Evolutionary conservation across 1,140 invertebrate species (phyloP).

Genomic region (Drosophila subobscura): DNA sequence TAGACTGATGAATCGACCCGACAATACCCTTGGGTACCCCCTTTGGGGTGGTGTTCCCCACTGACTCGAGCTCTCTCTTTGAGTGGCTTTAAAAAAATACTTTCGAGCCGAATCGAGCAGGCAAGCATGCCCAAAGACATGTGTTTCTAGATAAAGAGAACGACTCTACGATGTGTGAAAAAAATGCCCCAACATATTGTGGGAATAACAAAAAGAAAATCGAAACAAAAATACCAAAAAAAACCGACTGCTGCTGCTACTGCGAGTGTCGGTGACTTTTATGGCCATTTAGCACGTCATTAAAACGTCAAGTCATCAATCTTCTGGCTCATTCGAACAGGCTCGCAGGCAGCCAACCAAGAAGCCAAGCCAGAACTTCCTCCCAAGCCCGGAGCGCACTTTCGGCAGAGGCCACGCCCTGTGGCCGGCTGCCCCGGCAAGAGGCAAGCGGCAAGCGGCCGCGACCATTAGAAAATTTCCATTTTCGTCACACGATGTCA

Average conservation of each 20-base stretch:
- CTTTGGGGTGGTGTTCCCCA: too few species aligned
- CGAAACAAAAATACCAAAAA: slow-evolving; percentile 9
- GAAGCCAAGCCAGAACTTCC: slow-evolving; percentile 36
- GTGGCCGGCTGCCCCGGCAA: not conserved
- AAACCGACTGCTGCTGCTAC: not conserved
- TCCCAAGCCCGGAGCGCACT: slow-evolving; percentile 21
- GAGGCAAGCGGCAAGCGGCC: slow-evolving; percentile 10
- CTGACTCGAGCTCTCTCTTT: slow-evolving; percentile 4
- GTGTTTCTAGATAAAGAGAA: slow-evolving; percentile 43
- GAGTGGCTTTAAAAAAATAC: slow-evolving; percentile 71
- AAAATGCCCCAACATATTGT: not conserved
- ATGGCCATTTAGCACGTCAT: slow-evolving; percentile 81
- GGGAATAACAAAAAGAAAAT: slow-evolving; percentile 16
- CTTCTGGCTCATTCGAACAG: slow-evolving; percentile 83
- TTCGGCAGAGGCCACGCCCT: slow-evolving; percentile 12
- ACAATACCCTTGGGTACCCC: too few species aligned
- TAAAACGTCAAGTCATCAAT: slow-evolving; percentile 84
- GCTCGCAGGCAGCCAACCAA: slow-evolving; percentile 55
- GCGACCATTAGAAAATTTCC: slow-evolving; percentile 80
- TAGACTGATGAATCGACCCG: too few species aligned
- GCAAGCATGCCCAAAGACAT: slow-evolving; percentile 53
- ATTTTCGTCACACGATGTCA: slow-evolving; percentile 83
- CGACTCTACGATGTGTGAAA: not conserved
- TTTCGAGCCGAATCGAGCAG: slow-evolving; percentile 65
- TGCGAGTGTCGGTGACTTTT: slow-evolving; percentile 65